Base-by-base conservation (phyloP, 1,140 invertebrate genomes). In the Zelostemma sp. region DNA sequence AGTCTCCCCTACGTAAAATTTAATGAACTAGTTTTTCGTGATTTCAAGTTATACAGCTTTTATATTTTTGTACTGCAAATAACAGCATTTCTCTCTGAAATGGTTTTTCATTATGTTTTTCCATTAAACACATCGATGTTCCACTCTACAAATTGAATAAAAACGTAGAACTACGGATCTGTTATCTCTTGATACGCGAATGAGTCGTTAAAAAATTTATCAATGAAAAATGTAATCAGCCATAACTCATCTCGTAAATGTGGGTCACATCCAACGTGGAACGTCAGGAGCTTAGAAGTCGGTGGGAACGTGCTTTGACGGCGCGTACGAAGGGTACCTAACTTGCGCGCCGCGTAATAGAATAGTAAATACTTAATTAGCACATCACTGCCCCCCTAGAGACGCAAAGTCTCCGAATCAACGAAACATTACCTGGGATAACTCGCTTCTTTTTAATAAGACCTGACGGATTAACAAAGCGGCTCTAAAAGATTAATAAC, bases 281-380 rank as follows among this genome's bases (percentile, higher is more conserved):
- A 63, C 57, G 57, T 58, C 59, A 46, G 41, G 45, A 50, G 62
- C 54, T 68, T 63, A 63, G 43, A 63, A 68, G 55, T 62, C 43
- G 40, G 50, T 54, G 59, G 41, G 11, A 46, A 45, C 43, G 59
- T 31, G 49, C 38, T 35, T 18, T 49, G 53, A 54, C 53, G 58
- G 53, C 17, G 12, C 38, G 33, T 0, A 12, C 18, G 56, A n/a
- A 31, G 65, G 15, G 51, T 38, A 50, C 18, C 40, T 56, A 62
- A 57, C 49, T 57, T 43, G 53, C 46, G n/a, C 47, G n/a, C 31
- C 53, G 28, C 53, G 65, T 68, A 68, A 68, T 62, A 68, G 65
- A 68, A 68, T 68, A 54, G 49, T 68, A 62, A 68, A 68, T 68
- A 58, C 59, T 62, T 68, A 59, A 68, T 62, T 62, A 68, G 59